Evolutionary conservation across 2,797 vertebrate species (phyloP), one percentile per base, ranked within the genome.

Genomic region (Coccyzus lansbergi): DNA sequence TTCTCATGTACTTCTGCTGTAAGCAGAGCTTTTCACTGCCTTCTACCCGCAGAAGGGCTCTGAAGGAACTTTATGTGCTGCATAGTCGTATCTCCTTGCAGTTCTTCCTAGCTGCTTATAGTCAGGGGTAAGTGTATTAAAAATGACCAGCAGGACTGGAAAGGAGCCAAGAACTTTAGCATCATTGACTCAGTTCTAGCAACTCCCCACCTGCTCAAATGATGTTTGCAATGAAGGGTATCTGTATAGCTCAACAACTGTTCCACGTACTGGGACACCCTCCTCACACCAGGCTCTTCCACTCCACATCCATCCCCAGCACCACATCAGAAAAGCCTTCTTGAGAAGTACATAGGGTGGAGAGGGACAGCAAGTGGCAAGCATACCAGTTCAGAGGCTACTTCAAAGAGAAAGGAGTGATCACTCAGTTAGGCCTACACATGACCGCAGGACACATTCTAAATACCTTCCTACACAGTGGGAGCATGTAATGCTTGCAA

Each of bases 231-330:
- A 0, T 15, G 31, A 53, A 56, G 7, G 9, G 9, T 25, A 4
- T 25, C 60, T 1, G 0, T 36, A 2, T 12, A 34, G 55, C 40
- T 68, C 48, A 49, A 15, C 26, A 12, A 3, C 44, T 22, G 15
- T 14, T 86, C 24, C 40, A 15, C 1, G 1, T 17, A 4, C 31
- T 19, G 44, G 21, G 69, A 34, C 29, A 53, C 5, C 17, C 6
- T 22, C 6, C 58, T 33, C 34, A 31, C 1, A 2, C 15, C 20
- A 34, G 28, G 16, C 52, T 26, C 53, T 76, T 49, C 38, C 15
- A 19, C 49, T 79, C n/a, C 7, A 71, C 13, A 12, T 38, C 38
- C 38, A 38, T 38, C 22, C 15, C 14, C 26, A 38, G 63, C 29
- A 74, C 12, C 15, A 14, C 9, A 4, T 24, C 40, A 70, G 58